Conservation (phyloP, 2,113 vertebrate species). For the Ammodytes marinus region DNA sequence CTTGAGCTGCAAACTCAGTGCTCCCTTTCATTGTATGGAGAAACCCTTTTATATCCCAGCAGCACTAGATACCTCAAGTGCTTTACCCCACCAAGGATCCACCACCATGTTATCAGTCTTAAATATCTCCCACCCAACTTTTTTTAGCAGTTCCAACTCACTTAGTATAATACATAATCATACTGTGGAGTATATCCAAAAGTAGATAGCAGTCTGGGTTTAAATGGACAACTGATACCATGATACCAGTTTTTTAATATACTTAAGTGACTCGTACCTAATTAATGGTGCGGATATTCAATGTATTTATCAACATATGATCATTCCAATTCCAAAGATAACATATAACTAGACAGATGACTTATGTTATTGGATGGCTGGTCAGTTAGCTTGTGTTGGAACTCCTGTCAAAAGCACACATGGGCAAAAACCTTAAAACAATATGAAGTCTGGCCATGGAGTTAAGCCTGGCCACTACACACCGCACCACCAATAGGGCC, state of each 20-base stretch:
- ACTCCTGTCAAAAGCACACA: neutral
- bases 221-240: constrained; percentile 10
- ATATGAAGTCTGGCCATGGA: no score
- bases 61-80: constrained; percentile 49
- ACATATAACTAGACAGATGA: neutral
- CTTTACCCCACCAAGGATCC: constrained; percentile 24
- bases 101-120: constrained; percentile 20
- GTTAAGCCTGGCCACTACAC: no score
- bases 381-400: neutral
- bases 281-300: neutral
- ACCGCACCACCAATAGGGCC: no score
- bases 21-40: constrained; percentile 40
- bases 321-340: neutral
- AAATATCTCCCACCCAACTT: constrained; percentile 8
- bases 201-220: neutral
- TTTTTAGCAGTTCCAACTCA: constrained; percentile 8
- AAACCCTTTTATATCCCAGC: constrained; percentile 47
- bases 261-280: neutral
- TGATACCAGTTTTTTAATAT: neutral
- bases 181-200: neutral
- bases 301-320: neutral
- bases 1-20: constrained; percentile 44
- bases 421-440: no score
- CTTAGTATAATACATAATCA: neutral
- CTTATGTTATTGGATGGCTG: neutral